Percentiles rank a stretch among this genome's conserved stretches.
These are phyloP conservation scores for Sphaeridia pumilis DNA, from an alignment of 2,888 invertebrate species.

Conservation along the genomic window DNA sequence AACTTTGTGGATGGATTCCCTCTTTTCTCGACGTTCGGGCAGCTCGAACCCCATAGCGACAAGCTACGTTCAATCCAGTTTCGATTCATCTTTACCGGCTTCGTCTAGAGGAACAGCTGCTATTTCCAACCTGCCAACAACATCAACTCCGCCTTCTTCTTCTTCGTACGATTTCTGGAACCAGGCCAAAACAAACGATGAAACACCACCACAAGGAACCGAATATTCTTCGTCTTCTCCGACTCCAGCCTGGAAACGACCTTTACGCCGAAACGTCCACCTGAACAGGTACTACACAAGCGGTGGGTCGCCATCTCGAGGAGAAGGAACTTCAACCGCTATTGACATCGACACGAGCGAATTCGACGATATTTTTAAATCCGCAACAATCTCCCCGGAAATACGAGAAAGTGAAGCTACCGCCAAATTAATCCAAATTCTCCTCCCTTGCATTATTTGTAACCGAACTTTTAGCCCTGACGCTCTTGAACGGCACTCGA, in stretches of 20 bases:
- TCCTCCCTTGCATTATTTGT: slow-evolving; percentile 68
- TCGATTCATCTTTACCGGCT: no score
- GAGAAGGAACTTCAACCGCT: no score
- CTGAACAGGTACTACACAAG: not conserved
- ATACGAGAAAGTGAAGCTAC: slow-evolving; percentile 15
- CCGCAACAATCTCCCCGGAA: slow-evolving; percentile 8
- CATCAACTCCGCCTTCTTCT: no score
- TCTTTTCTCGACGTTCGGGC: not conserved
- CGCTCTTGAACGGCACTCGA: slow-evolving; percentile 67
- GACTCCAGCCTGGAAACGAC: not conserved
- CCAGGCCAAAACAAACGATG: no score
- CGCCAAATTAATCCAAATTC: slow-evolving; percentile 32
- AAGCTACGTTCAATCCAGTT: no score
- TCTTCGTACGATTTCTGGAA: no score
- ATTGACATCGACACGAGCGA: no score
- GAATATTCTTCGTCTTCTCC: no score
- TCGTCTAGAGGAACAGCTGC: no score
- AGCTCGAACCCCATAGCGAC: not conserved
- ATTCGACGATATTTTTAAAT: not conserved
- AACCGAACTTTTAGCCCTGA: slow-evolving; percentile 68
- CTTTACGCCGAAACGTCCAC: not conserved
- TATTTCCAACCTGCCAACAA: no score
- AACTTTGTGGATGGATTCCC: not conserved
- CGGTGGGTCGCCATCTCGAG: no score
- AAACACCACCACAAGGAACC: no score